phyloP scores from a whole-genome alignment of 1,140 invertebrate genomes.

The Pogonus chalceus region DNA sequence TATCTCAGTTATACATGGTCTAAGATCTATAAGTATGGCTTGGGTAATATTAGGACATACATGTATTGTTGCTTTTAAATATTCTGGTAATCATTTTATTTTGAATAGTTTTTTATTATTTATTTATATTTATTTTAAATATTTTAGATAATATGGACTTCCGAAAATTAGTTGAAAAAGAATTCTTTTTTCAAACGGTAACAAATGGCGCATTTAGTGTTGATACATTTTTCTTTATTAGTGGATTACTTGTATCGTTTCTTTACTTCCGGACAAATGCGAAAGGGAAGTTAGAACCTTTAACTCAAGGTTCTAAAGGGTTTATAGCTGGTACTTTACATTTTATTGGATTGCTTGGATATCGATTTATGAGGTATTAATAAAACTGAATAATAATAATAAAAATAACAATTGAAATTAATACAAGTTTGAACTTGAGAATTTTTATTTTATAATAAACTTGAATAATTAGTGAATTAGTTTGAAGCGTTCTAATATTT shows the following conservation, averaged over 20 bases:
- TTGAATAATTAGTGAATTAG: too few relatives aligned
- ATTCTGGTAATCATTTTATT: conserved; percentile 43
- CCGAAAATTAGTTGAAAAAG: conserved; percentile 63
- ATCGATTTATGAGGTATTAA: conserved; percentile 59
- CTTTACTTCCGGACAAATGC: conserved; percentile 75
- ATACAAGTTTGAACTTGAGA: too few relatives aligned
- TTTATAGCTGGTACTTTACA: conserved; percentile 59
- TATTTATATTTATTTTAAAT: background rate
- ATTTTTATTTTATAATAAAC: too few relatives aligned
- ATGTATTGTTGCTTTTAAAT: conserved; percentile 74
- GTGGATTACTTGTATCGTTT: conserved; percentile 70
- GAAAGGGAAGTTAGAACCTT: conserved; percentile 63
- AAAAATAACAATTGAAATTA: too few relatives aligned
- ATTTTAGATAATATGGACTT: conserved; percentile 65
- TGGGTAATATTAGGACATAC: conserved; percentile 91
- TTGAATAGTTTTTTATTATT: background rate
- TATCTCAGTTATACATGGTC: conserved; percentile 70
- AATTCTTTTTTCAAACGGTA: conserved; percentile 72
- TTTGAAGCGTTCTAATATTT: too few relatives aligned
- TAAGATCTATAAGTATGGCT: conserved; percentile 76
- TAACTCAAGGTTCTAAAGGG: conserved; percentile 59
- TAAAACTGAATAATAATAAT: too few relatives aligned
- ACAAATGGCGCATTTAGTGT: conserved; percentile 82
- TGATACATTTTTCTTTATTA: conserved; percentile 86
- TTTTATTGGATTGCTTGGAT: conserved; percentile 67